Evolutionary conservation across 2,888 invertebrate species (phyloP).

Genomic region (Camptogramma bilineatum): DNA sequence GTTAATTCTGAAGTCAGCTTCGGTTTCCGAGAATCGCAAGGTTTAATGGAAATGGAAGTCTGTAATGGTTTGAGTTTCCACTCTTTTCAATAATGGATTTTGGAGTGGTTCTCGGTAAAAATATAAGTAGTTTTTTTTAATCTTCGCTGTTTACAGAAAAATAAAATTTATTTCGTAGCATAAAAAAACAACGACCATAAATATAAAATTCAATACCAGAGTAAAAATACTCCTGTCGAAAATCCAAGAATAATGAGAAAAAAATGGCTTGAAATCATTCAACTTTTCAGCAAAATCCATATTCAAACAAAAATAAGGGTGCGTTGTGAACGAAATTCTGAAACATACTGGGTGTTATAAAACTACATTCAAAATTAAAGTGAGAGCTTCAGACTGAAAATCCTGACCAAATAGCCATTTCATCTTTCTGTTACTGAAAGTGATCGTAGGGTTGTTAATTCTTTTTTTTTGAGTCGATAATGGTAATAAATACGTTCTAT

Average conservation of each 20-base stretch:
- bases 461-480: too few relatives aligned
- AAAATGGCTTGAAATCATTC: background rate
- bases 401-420: too few relatives aligned
- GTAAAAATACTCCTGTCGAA: background rate
- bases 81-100: background rate
- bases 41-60: background rate
- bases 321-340: background rate
- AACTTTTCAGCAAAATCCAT: conserved; percentile 4
- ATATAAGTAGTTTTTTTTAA: too few relatives aligned
- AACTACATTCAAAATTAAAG: background rate
- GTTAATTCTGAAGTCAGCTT: background rate
- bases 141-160: background rate
- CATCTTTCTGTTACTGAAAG: too few relatives aligned
- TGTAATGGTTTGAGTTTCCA: background rate
- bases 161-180: background rate
- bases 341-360: background rate
- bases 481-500: too few relatives aligned
- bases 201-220: conserved; percentile 1
- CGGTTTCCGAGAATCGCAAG: conserved; percentile 1
- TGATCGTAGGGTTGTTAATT: too few relatives aligned
- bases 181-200: background rate
- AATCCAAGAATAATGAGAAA: conserved; percentile 1
- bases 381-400: too few relatives aligned
- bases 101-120: background rate
- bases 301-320: conserved; percentile 6